phyloP scores from a whole-genome alignment of 2,888 invertebrate species.

The Horisme vitalbata region DNA sequence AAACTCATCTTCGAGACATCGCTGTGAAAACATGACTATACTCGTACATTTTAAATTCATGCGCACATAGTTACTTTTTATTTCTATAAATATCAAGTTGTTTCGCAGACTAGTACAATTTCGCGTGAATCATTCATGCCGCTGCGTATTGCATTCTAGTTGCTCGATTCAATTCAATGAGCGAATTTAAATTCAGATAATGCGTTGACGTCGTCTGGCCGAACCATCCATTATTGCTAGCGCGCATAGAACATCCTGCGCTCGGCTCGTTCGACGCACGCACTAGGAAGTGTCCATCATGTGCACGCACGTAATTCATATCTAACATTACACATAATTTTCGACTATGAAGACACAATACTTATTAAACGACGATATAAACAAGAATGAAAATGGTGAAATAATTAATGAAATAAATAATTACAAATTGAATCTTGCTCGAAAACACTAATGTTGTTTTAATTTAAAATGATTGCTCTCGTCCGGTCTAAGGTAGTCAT shows the following conservation, averaged over 20 bases:
- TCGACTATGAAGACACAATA: background rate
- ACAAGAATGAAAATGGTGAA: background rate
- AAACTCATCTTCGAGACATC: slow-evolving; percentile 23
- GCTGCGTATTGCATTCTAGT: slow-evolving; percentile 64
- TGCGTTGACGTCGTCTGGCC: slow-evolving; percentile 60
- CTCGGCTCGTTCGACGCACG: slow-evolving; percentile 45
- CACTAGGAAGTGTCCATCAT: slow-evolving; percentile 64
- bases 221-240: slow-evolving; percentile 70
- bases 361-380: background rate
- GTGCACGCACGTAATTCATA: slow-evolving; percentile 19
- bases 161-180: slow-evolving; percentile 71
- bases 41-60: slow-evolving; percentile 21
- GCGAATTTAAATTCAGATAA: slow-evolving; percentile 73
- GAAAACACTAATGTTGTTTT: slow-evolving; percentile 46
- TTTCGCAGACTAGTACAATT: slow-evolving; percentile 37
- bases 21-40: background rate
- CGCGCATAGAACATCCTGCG: slow-evolving; percentile 69
- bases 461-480: slow-evolving; percentile 51
- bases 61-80: slow-evolving; percentile 13
- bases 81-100: slow-evolving; percentile 28
- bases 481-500: slow-evolving; percentile 48
- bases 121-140: slow-evolving; percentile 60
- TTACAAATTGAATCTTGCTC: background rate
- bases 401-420: background rate
- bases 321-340: slow-evolving; percentile 14